These are phyloP conservation scores for Romanogobio albipinnatus DNA, from an alignment of 2,113 vertebrate genomes.

Conservation along the genomic window DNA sequence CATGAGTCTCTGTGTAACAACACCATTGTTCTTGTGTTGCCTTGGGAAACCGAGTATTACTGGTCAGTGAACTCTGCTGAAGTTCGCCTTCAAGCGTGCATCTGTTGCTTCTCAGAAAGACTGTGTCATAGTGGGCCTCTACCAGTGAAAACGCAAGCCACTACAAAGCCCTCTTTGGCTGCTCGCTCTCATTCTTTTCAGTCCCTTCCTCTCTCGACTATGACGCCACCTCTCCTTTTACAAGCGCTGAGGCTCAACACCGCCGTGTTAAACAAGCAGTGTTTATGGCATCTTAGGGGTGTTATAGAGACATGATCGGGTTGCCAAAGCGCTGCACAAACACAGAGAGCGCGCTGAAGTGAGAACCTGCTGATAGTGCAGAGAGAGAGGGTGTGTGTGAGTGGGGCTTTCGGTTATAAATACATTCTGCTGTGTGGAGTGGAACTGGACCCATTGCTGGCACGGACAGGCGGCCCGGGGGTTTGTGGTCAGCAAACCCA, in stretches of 20 bases:
- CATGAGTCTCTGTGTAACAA: neutral
- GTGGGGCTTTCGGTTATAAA: constrained; percentile 75
- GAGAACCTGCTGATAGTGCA: constrained; percentile 74
- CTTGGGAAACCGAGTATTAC: constrained; percentile 8
- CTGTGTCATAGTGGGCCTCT: constrained; percentile 33
- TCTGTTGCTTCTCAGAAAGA: constrained; percentile 42
- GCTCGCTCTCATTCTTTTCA: neutral
- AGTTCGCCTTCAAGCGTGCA: constrained; percentile 1
- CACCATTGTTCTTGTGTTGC: constrained; percentile 40
- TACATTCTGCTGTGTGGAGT: constrained; percentile 79
- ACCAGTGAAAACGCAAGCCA: constrained; percentile 36
- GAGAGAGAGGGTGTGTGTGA: constrained; percentile 28
- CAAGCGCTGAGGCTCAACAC: constrained; percentile 22
- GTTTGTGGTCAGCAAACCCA: constrained; percentile 56
- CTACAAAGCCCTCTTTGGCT: constrained; percentile 42
- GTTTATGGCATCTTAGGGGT: constrained; percentile 55
- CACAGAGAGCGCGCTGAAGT: constrained; percentile 63
- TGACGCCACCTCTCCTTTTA: constrained; percentile 47
- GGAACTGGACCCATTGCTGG: constrained; percentile 71
- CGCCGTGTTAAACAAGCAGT: constrained; percentile 32
- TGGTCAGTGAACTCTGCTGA: constrained; percentile 1
- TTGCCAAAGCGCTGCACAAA: constrained; percentile 66
- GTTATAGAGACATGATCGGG: constrained; percentile 43
- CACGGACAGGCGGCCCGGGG: constrained; percentile 59
- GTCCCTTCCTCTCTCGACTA: constrained; percentile 16